Evolutionary conservation across 2,888 invertebrate genomes (phyloP).

Genomic region (Flabesymbios commensalis): DNA sequence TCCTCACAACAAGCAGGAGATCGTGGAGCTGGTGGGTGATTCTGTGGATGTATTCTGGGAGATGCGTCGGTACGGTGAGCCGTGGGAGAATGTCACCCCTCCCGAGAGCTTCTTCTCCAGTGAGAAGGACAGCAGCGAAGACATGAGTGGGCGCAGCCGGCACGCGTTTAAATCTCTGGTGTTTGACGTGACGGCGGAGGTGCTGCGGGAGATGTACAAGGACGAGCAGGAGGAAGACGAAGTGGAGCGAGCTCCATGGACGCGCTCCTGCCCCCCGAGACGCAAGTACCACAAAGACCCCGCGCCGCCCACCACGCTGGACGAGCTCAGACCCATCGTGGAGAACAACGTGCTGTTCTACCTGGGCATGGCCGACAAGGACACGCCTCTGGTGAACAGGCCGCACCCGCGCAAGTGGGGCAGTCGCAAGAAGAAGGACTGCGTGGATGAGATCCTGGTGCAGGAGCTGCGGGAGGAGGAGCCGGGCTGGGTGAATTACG

Average conservation of each 20-base stretch:
- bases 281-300: slow-evolving; percentile 41
- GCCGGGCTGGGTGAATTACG: slow-evolving; percentile 75
- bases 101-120: slow-evolving; percentile 40
- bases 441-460: slow-evolving; percentile 74
- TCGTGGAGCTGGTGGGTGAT: slow-evolving; percentile 35
- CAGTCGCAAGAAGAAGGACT: slow-evolving; percentile 64
- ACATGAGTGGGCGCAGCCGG: slow-evolving; percentile 36
- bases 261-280: slow-evolving; percentile 57
- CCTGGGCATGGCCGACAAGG: slow-evolving; percentile 37
- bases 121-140: slow-evolving; percentile 27
- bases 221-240: slow-evolving; percentile 40
- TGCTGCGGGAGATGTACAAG: slow-evolving; percentile 54
- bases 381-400: slow-evolving; percentile 38
- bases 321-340: slow-evolving; percentile 47
- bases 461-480: slow-evolving; percentile 75
- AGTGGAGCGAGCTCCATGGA: slow-evolving; percentile 65
- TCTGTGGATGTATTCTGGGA: slow-evolving; percentile 55
- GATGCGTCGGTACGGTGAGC: slow-evolving; percentile 45
- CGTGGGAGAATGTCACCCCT: slow-evolving; percentile 39
- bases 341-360: slow-evolving; percentile 45
- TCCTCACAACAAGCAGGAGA: slow-evolving; percentile 50
- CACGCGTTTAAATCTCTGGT: slow-evolving; percentile 53
- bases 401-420: slow-evolving; percentile 44
- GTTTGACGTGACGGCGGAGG: slow-evolving; percentile 58
- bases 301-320: slow-evolving; percentile 47